Base-by-base conservation (phyloP, 2,888 invertebrate species). In the Uropetala carovei region DNA sequence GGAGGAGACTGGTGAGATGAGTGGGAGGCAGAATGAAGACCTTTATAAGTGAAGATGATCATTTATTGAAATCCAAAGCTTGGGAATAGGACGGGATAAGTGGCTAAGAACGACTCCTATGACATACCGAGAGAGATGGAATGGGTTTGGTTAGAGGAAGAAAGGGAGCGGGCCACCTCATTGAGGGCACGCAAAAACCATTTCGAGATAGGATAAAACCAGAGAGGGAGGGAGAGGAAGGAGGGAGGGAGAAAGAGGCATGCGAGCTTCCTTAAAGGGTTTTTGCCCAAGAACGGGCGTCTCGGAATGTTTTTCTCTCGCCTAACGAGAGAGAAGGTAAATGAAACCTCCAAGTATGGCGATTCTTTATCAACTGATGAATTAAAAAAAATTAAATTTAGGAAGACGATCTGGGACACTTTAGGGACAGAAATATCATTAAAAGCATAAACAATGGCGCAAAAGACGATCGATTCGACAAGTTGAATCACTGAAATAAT, bases 141-240 rank as follows among this genome's bases (percentile, higher is more conserved):
- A 75, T 75, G 43, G 43, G 43, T 43, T 43, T 43, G 43, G 43
- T 43, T 13, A 22, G 22, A 75, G 75, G 27, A 75, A 75, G 75
- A 75, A 75, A 27, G 13, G 75, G 75, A 22, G 75, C 4, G 75
- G 22, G 22, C 75, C 75, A 75, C 75, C 13, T 75, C 75, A 75
- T 75, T 75, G 75, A 75, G 75, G 75, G 22, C 22, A 75, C 75
- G 75, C 75, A 75, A 75, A 75, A 75, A 75, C 75, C 75, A 75
- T 75, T 75, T 27, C 75, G 11, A 68, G 68, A 68, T 43, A 43
- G 3, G 43, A 43, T 43, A 43, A 43, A 68, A 68, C n/a, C 68
- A 68, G 68, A 68, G 68, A 43, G 43, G 43, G 43, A 43, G 43
- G 5, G 43, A 43, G 43, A 5, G 43, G 43, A 43, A 43, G 43